Evolutionary conservation across 2,113 vertebrate genomes (phyloP), one percentile per base, ranked within the genome.

Genomic region (Aegotheles bennettii): DNA sequence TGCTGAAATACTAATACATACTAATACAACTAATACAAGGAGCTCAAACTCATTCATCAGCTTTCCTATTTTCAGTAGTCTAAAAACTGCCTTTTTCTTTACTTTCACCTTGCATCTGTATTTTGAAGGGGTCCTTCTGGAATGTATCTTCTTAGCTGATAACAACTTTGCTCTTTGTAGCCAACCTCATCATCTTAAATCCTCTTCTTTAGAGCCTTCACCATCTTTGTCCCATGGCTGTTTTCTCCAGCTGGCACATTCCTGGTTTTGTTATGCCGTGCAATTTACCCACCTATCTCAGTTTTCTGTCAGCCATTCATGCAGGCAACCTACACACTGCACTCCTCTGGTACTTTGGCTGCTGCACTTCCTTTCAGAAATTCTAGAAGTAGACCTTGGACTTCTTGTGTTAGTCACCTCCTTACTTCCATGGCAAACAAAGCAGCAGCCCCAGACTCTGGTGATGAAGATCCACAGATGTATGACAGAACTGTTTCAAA

Each of bases 231-330:
- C 51, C 42, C 33, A 50, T 35, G 14, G 31, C 45, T 23, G 6
- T 56, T 76, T 73, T 69, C 51, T 70, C 20, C 54, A 90, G n/a
- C 6, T 2, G 11, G 19, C 20, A 59, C 21, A 26, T 38, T 84
- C 17, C 12, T 2, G 0, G 4, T 36, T 81, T 61, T 59, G 13
- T 38, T 87, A 64, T 0, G 5, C 38, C 18, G 29, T 16, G 53
- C 18, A 24, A 84, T 81, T 77, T 65, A 42, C 8, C 7, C 26
- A 26, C 35, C 23, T 74, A 80, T 48, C 71, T 65, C 31, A n/a
- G 11, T 36, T 73, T 24, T 79, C 21, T 0, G 0, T 43, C 53
- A 71, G 40, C 10, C 29, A 24, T 15, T 33, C 8, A 0, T 17
- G 23, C 23, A 35, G 29, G 14, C 73, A 77, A 35, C 45, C 19